Conservation (phyloP, 2,888 invertebrate species). For the Dendrolimus houi region DNA sequence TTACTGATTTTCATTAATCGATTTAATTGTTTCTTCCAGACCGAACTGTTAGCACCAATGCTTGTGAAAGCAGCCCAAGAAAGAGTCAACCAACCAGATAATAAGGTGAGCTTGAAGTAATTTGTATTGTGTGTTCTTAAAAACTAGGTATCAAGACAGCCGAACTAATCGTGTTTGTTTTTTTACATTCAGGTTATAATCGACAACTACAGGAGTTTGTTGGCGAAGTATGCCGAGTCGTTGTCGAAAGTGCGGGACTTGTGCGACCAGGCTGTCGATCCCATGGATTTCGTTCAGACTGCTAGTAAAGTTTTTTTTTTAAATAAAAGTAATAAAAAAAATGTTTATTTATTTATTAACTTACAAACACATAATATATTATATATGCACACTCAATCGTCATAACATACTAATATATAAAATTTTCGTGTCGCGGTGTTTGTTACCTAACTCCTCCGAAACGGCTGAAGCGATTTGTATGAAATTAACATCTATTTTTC, state of each 20-base stretch:
- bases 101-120: conserved; percentile 27
- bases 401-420: too few species aligned
- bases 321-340: too few species aligned
- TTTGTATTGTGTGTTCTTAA: background rate
- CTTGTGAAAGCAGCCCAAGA: conserved; percentile 55
- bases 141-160: too few species aligned
- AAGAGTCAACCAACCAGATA: conserved; percentile 36
- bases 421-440: too few species aligned
- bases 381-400: too few species aligned
- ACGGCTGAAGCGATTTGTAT: too few species aligned
- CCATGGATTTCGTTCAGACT: conserved; percentile 94
- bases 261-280: conserved; percentile 97
- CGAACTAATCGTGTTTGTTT: too few species aligned
- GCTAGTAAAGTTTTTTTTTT: conserved; percentile 75
- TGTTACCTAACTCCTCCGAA: too few species aligned
- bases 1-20: too few species aligned
- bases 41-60: conserved; percentile 52
- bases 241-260: conserved; percentile 89
- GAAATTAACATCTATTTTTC: too few species aligned
- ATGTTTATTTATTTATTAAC: too few species aligned
- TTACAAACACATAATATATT: too few species aligned
- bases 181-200: conserved; percentile 75
- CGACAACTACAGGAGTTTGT: conserved; percentile 92
- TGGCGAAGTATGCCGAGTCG: conserved; percentile 88
- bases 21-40: conserved; percentile 25